Evolutionary conservation across 2,797 vertebrate genomes (phyloP), one percentile per base, ranked within the genome.

Genomic region (Sebastes paucispinis): DNA sequence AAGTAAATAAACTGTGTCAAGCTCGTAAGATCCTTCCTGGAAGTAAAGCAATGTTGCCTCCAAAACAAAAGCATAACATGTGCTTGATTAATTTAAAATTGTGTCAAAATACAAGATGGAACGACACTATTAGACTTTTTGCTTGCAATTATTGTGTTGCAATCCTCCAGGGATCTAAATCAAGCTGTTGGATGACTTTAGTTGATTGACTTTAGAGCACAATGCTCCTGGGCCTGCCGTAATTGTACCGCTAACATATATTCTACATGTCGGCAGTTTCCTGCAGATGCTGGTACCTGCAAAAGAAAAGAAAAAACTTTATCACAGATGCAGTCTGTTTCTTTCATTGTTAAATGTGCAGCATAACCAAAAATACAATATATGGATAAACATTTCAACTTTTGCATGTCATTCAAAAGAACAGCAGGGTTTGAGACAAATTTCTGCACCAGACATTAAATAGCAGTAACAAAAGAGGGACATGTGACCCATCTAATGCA

Each of bases 61-160:
- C 82, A 87, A 83, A 87, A 77, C 87, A 87, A 87, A 81, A 78
- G 73, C 57, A 12, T 36, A 18, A 18, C 16, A 18, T 47, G 43
- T 47, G 7, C 1, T 39, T 31, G 7, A 65, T 4, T 2, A 32
- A 18, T 52, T n/a, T 8, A 6, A 32, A 67, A 47, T 47, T 8
- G 6, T 47, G 16, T 39, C 3, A 47, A 12, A 59, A 6, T n/a
- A 11, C 3, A 29, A 36, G 34, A 47, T n/a, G 12, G 24, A 13
- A 58, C 2, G n/a, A 58, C 4, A 24, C 36, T 2, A 12, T 4
- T 24, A 4, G 7, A 65, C 13, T 12, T 27, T 47, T 47, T 18
- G 43, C 43, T 43, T 43, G 14, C 6, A 43, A 16, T 43, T 43
- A 43, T 43, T 43, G 39, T 18, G 43, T 47, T 47, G 43, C 16